These are phyloP conservation scores for Protobothrops flavoviridis DNA, from an alignment of 2,113 vertebrate species.

Conservation along the genomic window DNA sequence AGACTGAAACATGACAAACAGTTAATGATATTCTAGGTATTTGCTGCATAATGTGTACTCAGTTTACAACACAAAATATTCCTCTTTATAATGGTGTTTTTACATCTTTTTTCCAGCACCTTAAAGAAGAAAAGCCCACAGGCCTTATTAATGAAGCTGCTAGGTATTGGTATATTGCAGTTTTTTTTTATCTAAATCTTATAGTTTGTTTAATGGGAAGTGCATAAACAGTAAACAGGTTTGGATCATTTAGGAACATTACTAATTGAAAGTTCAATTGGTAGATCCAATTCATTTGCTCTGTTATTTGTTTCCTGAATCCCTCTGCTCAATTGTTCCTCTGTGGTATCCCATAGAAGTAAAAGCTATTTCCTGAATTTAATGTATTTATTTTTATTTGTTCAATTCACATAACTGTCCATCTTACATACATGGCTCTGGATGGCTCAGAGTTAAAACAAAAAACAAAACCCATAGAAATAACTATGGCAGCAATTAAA, in stretches of 20 bases:
- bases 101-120: conserved; percentile 75
- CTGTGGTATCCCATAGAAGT: background rate
- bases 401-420: background rate
- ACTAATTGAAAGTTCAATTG: background rate
- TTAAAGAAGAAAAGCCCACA: conserved; percentile 86
- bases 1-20: background rate
- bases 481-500: background rate
- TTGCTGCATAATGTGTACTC: background rate
- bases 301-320: background rate
- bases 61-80: background rate
- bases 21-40: background rate
- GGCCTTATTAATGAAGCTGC: conserved; percentile 90
- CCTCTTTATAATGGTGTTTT: conserved; percentile 30
- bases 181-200: conserved; percentile 1
- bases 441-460: background rate
- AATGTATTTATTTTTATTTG: background rate
- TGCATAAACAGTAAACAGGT: background rate
- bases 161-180: conserved; percentile 74
- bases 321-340: background rate
- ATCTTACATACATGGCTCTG: background rate
- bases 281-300: background rate
- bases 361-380: background rate
- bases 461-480: background rate
- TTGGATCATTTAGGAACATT: background rate
- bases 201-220: background rate